These are phyloP conservation scores for Zaprionus taronus DNA, from an alignment of 1,140 invertebrate species.

Conservation along the genomic window DNA sequence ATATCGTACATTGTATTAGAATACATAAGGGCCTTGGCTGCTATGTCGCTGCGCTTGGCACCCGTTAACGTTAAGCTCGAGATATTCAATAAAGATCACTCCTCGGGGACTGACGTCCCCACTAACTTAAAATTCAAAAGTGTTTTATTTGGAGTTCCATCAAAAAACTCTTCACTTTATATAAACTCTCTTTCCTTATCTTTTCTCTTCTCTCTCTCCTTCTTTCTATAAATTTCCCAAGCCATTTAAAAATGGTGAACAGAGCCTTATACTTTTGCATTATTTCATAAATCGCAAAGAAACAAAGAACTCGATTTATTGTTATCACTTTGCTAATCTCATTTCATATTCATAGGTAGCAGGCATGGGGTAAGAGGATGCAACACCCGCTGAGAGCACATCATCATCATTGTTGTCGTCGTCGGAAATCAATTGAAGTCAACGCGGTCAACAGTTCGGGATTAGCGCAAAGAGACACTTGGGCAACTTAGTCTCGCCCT, in stretches of 20 bases:
- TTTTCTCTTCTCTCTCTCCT: too few species aligned
- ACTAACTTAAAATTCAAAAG: too few species aligned
- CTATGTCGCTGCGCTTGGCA: too few species aligned
- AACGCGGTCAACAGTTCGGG: constrained; percentile 37
- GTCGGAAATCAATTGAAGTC: constrained; percentile 31
- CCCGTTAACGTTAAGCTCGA: too few species aligned
- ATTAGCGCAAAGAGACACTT: constrained; percentile 40
- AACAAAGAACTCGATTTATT: constrained; percentile 4
- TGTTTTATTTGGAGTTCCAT: too few species aligned
- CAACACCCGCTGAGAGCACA: background rate
- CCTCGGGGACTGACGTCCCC: too few species aligned
- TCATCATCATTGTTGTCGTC: background rate
- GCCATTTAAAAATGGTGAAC: background rate
- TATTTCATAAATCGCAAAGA: background rate
- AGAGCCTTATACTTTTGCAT: background rate
- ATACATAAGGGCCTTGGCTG: too few species aligned
- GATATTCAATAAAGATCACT: too few species aligned
- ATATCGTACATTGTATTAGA: too few species aligned
- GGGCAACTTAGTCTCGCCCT: constrained; percentile 14
- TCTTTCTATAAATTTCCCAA: too few species aligned
- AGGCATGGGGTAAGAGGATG: background rate
- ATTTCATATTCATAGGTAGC: constrained; percentile 58
- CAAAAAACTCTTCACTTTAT: too few species aligned
- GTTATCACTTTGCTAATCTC: constrained; percentile 11
- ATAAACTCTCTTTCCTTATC: too few species aligned